Evolutionary conservation across 1,140 invertebrate genomes (phyloP).

Genomic region (Euura saliciscinereae): DNA sequence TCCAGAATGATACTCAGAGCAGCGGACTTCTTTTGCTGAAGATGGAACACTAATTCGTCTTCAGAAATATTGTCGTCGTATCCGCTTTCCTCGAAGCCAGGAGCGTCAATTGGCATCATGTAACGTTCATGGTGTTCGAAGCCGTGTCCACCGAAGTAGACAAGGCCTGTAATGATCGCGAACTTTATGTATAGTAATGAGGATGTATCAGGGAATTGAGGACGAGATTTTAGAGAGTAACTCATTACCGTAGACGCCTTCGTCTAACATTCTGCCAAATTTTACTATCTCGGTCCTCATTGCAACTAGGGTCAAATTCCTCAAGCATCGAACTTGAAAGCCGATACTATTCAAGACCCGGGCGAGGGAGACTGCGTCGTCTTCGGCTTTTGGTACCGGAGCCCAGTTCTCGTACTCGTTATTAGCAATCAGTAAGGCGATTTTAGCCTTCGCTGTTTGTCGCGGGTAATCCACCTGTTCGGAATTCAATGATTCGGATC

Average conservation of each 20-base stretch:
- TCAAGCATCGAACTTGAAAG: slow-evolving; percentile 48
- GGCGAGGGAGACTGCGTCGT: slow-evolving; percentile 47
- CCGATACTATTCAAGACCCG: slow-evolving; percentile 44
- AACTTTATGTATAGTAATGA: too few species aligned
- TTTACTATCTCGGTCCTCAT: slow-evolving; percentile 47
- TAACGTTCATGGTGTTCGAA: slow-evolving; percentile 54
- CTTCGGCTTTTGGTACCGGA: slow-evolving; percentile 41
- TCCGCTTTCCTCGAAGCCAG: slow-evolving; percentile 32
- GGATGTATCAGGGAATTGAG: not conserved
- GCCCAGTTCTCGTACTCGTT: slow-evolving; percentile 41
- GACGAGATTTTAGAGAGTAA: not conserved
- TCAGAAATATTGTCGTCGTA: slow-evolving; percentile 48
- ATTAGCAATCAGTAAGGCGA: slow-evolving; percentile 52
- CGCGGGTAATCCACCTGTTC: slow-evolving; percentile 36
- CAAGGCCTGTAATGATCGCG: slow-evolving; percentile 37
- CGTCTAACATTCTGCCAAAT: slow-evolving; percentile 38
- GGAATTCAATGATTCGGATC: not conserved
- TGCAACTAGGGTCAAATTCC: slow-evolving; percentile 42
- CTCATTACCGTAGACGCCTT: slow-evolving; percentile 47
- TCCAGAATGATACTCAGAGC: too few species aligned
- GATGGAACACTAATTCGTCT: slow-evolving; percentile 40
- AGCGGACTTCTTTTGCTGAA: too few species aligned
- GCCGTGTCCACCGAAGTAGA: slow-evolving; percentile 56
- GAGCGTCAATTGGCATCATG: slow-evolving; percentile 49
- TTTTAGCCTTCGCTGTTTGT: slow-evolving; percentile 46